Conservation (phyloP, 1,140 invertebrate species). For the Ladona fulva region DNA sequence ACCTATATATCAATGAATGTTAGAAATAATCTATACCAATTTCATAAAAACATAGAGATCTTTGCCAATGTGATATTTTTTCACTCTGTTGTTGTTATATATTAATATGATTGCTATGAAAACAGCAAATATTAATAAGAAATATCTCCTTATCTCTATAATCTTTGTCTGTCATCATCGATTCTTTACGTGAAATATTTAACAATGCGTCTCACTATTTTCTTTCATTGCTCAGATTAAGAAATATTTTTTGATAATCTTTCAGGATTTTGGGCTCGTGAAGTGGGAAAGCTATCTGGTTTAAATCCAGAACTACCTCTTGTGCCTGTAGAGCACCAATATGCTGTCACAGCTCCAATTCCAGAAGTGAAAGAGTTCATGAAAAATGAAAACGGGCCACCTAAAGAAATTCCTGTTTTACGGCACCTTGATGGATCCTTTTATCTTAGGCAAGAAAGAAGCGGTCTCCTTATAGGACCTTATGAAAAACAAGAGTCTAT, state of each 20-base stretch:
- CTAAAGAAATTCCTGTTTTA: slow-evolving; percentile 36
- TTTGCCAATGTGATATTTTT: too few relatives aligned
- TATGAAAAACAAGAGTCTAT: slow-evolving; percentile 36
- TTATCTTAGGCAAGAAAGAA: slow-evolving; percentile 36
- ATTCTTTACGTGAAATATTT: too few relatives aligned
- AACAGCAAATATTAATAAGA: too few relatives aligned
- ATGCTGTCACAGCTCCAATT: slow-evolving; percentile 33
- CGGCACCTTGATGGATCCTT: slow-evolving; percentile 39
- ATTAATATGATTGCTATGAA: too few relatives aligned
- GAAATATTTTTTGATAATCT: not conserved
- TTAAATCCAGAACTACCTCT: slow-evolving; percentile 31
- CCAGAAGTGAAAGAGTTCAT: slow-evolving; percentile 30
- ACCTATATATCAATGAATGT: too few relatives aligned
- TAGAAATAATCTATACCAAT: too few relatives aligned
- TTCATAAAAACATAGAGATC: too few relatives aligned
- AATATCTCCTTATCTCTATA: too few relatives aligned
- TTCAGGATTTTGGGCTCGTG: slow-evolving; percentile 37
- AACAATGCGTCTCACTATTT: too few relatives aligned
- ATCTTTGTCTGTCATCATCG: too few relatives aligned
- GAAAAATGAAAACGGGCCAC: slow-evolving; percentile 11
- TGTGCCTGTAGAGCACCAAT: slow-evolving; percentile 38
- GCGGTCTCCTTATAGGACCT: slow-evolving; percentile 37
- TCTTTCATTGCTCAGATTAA: not conserved
- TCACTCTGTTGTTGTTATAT: too few relatives aligned
- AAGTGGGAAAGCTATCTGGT: slow-evolving; percentile 32